Evolutionary conservation across 2,113 vertebrate species (phyloP), one percentile per base, ranked within the genome.

Genomic region (Butorides virescens): DNA sequence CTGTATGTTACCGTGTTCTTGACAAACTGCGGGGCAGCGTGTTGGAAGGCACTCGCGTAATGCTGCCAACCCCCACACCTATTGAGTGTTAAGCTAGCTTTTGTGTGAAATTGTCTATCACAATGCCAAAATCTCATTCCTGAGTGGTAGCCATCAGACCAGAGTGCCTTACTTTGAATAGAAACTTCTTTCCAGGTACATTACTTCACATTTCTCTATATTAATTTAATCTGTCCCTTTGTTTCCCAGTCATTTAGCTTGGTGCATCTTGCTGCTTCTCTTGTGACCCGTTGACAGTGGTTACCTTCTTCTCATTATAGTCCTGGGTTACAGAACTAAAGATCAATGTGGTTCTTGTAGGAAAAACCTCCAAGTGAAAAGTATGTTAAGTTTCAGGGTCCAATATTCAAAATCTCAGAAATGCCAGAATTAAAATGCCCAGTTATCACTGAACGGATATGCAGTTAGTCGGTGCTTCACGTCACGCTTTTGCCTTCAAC

Each of bases 1-100:
- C 49, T 68, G 4, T 32, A 2, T 9, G 27, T 75, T 42, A 10
- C 42, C 17, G 39, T 0, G 5, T 56, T 59, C 14, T 46, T 21
- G 6, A 9, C 36, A 44, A 44, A 34, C 49, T 76, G 46, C 1
- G 2, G 46, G 49, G 39, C 58, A 52, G 18, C 1, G 0, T 29
- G 34, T 68, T 49, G 44, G 49, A 52, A 61, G 53, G 55, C 19
- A 86, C 18, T 86, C 39, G 0, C 0, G 1, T 56, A n/a, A 30
- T 0, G 5, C 49, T 74, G 65, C 66, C 62, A 42, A 56, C 70
- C 30, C 22, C 36, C 25, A 36, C 30, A 37, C 74, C 46, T 84
- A 39, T 36, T 39, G 52, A 50, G 21, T 22, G 22, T 47, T 72
- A 42, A 59, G 14, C 6, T 46, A 32, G 17, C 2, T 4, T 78